Conservation (phyloP, 1,140 invertebrate species). For the Philaenus spumarius region DNA sequence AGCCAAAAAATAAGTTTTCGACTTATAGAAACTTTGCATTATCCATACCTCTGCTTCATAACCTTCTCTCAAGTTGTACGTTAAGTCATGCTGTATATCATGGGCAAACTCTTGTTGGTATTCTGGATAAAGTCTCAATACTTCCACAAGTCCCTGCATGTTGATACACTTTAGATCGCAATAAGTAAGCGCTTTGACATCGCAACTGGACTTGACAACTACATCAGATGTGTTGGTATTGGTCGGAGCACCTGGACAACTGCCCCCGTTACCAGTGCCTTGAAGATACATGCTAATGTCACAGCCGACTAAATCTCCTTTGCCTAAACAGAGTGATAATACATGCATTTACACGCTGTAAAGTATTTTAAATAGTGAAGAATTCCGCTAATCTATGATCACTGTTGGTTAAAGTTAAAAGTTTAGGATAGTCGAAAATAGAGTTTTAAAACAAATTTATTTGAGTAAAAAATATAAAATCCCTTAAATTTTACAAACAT, state of each 20-base stretch:
- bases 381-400: too few species aligned
- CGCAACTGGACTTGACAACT: constrained; percentile 86
- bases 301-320: constrained; percentile 92
- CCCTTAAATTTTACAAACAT: too few species aligned
- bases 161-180: constrained; percentile 94
- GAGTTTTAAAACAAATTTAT: too few species aligned
- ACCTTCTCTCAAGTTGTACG: constrained; percentile 90
- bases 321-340: constrained; percentile 54
- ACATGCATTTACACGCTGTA: too few species aligned
- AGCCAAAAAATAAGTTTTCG: too few species aligned
- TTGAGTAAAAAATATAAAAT: too few species aligned
- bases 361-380: too few species aligned
- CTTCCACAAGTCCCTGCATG: constrained; percentile 83
- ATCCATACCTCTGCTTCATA: constrained; percentile 75
- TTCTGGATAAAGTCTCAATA: constrained; percentile 84
- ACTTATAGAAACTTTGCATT: too few species aligned
- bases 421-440: too few species aligned
- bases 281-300: constrained; percentile 79
- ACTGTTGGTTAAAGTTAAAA: too few species aligned
- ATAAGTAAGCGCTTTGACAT: constrained; percentile 90
- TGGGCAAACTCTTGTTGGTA: constrained; percentile 89
- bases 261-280: constrained; percentile 40
- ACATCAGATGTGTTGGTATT: constrained; percentile 49
- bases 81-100: constrained; percentile 92
- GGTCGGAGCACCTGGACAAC: constrained; percentile 43